Percentiles rank a stretch among this genome's conserved stretches.
Evolutionary conservation across 2,888 invertebrate species (phyloP).

Genomic region (Phoronis australis): DNA sequence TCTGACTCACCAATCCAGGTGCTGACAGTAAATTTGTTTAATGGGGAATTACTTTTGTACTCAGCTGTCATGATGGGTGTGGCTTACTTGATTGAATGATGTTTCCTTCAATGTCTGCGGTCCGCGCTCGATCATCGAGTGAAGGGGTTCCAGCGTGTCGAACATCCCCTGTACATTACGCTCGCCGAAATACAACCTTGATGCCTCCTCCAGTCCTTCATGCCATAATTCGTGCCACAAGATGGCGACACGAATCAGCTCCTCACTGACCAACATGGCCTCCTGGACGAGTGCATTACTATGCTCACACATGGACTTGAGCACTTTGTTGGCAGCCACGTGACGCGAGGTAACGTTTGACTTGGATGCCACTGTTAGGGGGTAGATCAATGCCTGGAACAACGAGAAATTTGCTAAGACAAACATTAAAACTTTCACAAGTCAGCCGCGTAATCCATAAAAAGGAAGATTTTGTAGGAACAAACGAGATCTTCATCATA

Average conservation of each 20-base stretch:
- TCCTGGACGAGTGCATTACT: constrained; percentile 87
- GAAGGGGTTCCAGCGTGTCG: constrained; percentile 87
- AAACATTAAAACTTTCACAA: not conserved
- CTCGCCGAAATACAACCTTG: constrained; percentile 91
- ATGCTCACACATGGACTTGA: constrained; percentile 93
- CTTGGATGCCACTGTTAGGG: constrained; percentile 94
- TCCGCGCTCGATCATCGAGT: constrained; percentile 87
- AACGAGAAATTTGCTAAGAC: not conserved
- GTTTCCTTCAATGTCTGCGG: constrained; percentile 95
- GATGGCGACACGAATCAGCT: constrained; percentile 94
- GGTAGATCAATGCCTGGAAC: constrained; percentile 80
- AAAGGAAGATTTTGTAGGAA: no score
- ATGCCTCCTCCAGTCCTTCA: constrained; percentile 82
- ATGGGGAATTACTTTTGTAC: no score
- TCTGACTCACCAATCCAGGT: no score
- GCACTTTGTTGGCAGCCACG: constrained; percentile 87
- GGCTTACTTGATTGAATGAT: constrained; percentile 82
- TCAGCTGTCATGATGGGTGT: no score
- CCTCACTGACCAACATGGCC: constrained; percentile 92
- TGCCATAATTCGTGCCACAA: constrained; percentile 99
- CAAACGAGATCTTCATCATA: no score
- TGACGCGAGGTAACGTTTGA: constrained; percentile 52
- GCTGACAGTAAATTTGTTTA: no score
- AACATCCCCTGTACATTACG: constrained; percentile 93
- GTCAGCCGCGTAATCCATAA: no score